A percentile compares a stretch with the other conserved stretches of the same genome.
These are phyloP conservation scores for Pseudonaja textilis DNA, from an alignment of 2,113 vertebrate genomes.

Conservation along the genomic window DNA sequence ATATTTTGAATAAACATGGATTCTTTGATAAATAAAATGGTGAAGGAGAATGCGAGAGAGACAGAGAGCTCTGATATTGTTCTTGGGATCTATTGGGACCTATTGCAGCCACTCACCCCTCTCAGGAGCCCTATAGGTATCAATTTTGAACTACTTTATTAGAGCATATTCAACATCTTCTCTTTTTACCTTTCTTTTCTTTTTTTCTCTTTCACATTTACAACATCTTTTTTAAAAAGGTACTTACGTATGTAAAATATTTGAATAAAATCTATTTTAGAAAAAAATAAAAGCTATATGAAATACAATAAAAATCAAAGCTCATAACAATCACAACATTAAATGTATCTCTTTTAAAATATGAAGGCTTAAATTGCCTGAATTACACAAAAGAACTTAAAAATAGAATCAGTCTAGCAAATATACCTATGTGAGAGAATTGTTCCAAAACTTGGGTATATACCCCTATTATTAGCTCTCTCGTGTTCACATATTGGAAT, in stretches of 20 bases:
- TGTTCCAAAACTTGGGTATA: background rate
- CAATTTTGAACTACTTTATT: background rate
- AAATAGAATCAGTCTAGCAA: background rate
- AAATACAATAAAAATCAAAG: background rate
- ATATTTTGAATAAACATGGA: constrained; percentile 24
- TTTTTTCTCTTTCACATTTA: background rate
- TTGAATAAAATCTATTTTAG: background rate
- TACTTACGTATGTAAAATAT: background rate
- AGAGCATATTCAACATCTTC: background rate
- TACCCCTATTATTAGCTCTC: background rate
- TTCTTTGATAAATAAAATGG: background rate
- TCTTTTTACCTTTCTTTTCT: background rate
- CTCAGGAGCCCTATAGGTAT: background rate
- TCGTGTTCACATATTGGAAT: background rate
- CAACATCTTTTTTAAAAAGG: background rate
- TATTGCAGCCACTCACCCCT: background rate
- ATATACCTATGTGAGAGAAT: background rate
- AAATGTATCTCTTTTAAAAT: background rate
- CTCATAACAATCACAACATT: background rate
- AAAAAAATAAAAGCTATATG: background rate
- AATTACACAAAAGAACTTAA: background rate
- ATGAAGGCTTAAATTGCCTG: background rate
- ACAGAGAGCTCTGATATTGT: background rate
- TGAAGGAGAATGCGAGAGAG: background rate
- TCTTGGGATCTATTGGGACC: background rate